phyloP scores from a whole-genome alignment of 2,113 vertebrate genomes.

The Elephantulus edwardii region DNA sequence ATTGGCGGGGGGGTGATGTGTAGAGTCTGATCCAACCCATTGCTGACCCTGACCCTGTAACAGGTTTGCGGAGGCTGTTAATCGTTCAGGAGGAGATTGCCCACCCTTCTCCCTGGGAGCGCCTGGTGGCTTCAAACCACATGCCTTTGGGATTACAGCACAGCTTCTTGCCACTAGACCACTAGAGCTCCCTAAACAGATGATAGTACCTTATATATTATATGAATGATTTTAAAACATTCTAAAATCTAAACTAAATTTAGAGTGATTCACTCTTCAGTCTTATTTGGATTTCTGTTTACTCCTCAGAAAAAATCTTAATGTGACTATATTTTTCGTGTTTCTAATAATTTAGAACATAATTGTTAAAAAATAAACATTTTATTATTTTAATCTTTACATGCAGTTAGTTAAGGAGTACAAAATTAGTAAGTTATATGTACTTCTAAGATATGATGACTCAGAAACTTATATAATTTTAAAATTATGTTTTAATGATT shows the following conservation, averaged over 20 bases:
- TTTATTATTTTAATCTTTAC: constrained; percentile 22
- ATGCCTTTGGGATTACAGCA: too few relatives aligned
- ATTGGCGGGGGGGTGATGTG: too few relatives aligned
- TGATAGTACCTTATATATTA: not conserved
- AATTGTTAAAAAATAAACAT: constrained; percentile 33
- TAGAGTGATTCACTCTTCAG: not conserved
- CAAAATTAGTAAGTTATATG: not conserved
- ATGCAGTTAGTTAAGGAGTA: not conserved
- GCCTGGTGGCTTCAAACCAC: too few relatives aligned
- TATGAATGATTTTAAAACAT: constrained; percentile 43
- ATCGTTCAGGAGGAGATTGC: too few relatives aligned
- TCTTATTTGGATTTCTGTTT: not conserved
- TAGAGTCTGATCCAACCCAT: too few relatives aligned
- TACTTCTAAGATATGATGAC: too few relatives aligned
- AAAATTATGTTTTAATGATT: constrained; percentile 21
- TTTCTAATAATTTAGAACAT: constrained; percentile 24
- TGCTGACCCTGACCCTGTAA: too few relatives aligned
- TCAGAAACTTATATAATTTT: too few relatives aligned
- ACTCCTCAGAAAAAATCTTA: constrained; percentile 14
- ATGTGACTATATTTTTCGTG: not conserved
- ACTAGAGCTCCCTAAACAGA: too few relatives aligned
- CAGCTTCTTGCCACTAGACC: too few relatives aligned
- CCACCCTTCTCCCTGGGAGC: too few relatives aligned
- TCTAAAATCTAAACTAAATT: constrained; percentile 15
- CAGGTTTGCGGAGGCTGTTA: too few relatives aligned